Evolutionary conservation across 2,888 invertebrate genomes (phyloP).

Genomic region (Thera obeliscata): DNA sequence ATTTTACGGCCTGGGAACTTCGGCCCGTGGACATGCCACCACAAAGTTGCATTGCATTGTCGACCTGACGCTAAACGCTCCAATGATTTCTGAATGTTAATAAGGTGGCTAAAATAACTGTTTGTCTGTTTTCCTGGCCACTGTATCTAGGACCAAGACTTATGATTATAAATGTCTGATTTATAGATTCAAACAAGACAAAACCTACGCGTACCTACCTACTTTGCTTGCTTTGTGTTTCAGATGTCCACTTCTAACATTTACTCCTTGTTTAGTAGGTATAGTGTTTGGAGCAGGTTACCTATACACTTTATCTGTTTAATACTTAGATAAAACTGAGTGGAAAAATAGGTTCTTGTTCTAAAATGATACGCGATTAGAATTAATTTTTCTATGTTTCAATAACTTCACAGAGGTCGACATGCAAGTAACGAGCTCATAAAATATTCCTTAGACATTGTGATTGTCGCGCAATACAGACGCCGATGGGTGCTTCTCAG

Average conservation of each 20-base stretch:
- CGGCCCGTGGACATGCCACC: constrained; percentile 52
- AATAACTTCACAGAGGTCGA: constrained; percentile 59
- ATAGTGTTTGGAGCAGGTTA: too few relatives aligned
- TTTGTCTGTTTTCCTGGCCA: constrained; percentile 20
- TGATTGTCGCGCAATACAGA: constrained; percentile 75
- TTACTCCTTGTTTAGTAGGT: too few relatives aligned
- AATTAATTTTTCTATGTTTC: constrained; percentile 61
- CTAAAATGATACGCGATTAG: constrained; percentile 45
- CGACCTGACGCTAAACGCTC: constrained; percentile 52
- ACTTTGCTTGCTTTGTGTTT: too few relatives aligned
- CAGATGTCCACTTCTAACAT: too few relatives aligned
- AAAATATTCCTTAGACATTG: constrained; percentile 74
- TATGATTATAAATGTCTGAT: constrained; percentile 1
- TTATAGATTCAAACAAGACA: not conserved
- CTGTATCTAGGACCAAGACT: constrained; percentile 22
- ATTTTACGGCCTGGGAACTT: constrained; percentile 65
- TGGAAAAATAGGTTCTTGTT: not conserved
- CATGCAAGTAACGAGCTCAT: constrained; percentile 67
- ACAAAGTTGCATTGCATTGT: constrained; percentile 47
- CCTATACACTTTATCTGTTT: too few relatives aligned
- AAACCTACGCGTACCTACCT: not conserved
- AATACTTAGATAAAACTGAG: not conserved
- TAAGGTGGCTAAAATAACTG: constrained; percentile 42
- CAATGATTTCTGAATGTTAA: constrained; percentile 61
- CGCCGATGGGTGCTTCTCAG: constrained; percentile 77